phyloP scores from a whole-genome alignment of 37 sponge, comb jelly and placozoan species.

The Agelas oroides region DNA sequence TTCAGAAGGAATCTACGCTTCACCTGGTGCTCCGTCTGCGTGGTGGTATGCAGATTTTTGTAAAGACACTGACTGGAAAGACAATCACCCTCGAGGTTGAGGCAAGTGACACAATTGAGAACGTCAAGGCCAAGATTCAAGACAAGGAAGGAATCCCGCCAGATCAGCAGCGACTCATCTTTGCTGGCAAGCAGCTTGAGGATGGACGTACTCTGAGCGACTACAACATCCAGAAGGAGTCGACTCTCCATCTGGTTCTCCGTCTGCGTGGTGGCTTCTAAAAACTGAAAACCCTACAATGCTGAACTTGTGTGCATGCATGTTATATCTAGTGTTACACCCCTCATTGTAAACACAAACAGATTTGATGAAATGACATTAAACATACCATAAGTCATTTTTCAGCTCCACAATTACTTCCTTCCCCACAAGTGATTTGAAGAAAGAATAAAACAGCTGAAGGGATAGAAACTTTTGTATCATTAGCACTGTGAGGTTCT shows the following conservation, averaged over 20 bases:
- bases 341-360: too few relatives aligned
- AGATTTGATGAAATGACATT: not conserved
- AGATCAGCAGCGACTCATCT: constrained; percentile 98
- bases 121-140: constrained; percentile 97
- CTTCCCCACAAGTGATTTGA: constrained; percentile 98
- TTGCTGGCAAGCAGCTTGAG: constrained; percentile 97
- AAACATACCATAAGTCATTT: constrained; percentile 89
- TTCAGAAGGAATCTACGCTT: constrained; percentile 83
- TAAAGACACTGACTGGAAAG: constrained; percentile 97
- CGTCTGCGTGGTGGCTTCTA: constrained; percentile 81
- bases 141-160: constrained; percentile 98
- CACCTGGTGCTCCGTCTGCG: constrained; percentile 61
- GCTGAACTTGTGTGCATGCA: not conserved
- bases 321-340: too few relatives aligned
- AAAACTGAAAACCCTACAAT: not conserved
- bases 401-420: constrained; percentile 98
- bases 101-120: constrained; percentile 94
- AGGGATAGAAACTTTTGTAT: not conserved
- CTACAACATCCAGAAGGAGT: constrained; percentile 97
- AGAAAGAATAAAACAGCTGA: constrained; percentile 98
- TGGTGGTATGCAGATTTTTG: constrained; percentile 97
- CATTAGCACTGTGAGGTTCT: not conserved
- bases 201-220: constrained; percentile 95
- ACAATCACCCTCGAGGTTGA: constrained; percentile 98
- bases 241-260: constrained; percentile 95